Conservation (phyloP, 53 echinoderm and acorn worm genomes). For the Luidia sarsii region DNA sequence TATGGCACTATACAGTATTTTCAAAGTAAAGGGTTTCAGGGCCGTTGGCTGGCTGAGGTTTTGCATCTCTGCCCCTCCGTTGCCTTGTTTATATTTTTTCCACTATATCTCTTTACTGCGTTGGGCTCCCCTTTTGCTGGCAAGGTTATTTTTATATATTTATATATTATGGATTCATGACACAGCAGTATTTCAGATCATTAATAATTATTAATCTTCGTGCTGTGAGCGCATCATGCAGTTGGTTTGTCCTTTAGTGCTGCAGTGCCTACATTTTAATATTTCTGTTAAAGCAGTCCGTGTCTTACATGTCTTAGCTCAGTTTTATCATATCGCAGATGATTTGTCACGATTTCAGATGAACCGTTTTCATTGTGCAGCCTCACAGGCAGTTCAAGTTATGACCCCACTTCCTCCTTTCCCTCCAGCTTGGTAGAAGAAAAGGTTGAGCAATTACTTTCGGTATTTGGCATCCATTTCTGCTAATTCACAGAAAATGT, state of each 20-base stretch:
- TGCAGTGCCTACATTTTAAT: slow-evolving; percentile 7
- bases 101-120: slow-evolving; percentile 25
- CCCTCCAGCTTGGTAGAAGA: slow-evolving; percentile 2
- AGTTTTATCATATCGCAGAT: slow-evolving; percentile 48
- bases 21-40: too few species aligned
- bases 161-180: slow-evolving; percentile 48
- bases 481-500: background rate
- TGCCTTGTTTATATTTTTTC: slow-evolving; percentile 42
- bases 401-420: slow-evolving; percentile 24
- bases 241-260: slow-evolving; percentile 1
- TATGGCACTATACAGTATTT: too few species aligned
- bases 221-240: slow-evolving; percentile 16
- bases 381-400: slow-evolving; percentile 4
- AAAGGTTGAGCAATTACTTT: background rate
- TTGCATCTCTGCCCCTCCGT: too few species aligned
- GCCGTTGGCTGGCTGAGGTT: too few species aligned
- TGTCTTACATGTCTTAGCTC: slow-evolving; percentile 40
- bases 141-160: slow-evolving; percentile 52
- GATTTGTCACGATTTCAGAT: slow-evolving; percentile 44
- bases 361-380: slow-evolving; percentile 17
- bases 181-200: slow-evolving; percentile 47
- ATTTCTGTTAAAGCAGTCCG: slow-evolving; percentile 6
- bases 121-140: slow-evolving; percentile 35
- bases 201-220: slow-evolving; percentile 27
- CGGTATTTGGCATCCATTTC: background rate